These are phyloP conservation scores for Lucinisca nassula DNA, from an alignment of 2,888 invertebrate species.

Conservation along the genomic window DNA sequence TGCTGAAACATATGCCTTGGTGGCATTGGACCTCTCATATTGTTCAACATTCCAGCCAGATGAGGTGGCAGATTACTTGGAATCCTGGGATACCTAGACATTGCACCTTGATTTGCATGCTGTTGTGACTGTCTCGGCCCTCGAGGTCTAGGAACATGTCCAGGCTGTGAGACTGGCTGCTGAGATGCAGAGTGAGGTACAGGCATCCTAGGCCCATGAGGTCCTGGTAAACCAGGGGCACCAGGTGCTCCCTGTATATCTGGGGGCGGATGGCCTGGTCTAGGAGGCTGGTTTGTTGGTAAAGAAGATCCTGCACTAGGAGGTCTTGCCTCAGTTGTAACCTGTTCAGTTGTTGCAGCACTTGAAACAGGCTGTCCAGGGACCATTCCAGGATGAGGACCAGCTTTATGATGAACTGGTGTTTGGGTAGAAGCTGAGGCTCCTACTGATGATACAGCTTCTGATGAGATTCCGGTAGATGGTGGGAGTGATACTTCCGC, in stretches of 20 bases:
- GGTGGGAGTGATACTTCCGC: slow-evolving; percentile 61
- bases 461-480: slow-evolving; percentile 48
- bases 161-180: slow-evolving; percentile 35
- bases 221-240: neutral
- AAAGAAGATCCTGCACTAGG: neutral
- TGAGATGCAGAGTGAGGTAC: slow-evolving; percentile 26
- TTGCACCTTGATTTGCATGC: slow-evolving; percentile 44
- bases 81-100: slow-evolving; percentile 57
- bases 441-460: slow-evolving; percentile 27
- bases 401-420: slow-evolving; percentile 30
- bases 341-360: neutral
- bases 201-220: slow-evolving; percentile 52
- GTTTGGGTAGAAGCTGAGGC: slow-evolving; percentile 53
- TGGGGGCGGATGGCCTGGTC: neutral
- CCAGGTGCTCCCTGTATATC: neutral
- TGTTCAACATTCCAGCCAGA: slow-evolving; percentile 59
- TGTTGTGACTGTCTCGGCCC: slow-evolving; percentile 40
- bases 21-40: slow-evolving; percentile 50
- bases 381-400: neutral
- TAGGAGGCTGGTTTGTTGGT: neutral
- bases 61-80: slow-evolving; percentile 71
- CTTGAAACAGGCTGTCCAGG: neutral
- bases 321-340: neutral
- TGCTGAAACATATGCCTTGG: slow-evolving; percentile 57
- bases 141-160: slow-evolving; percentile 22